Evolutionary conservation across 2,797 vertebrate species (phyloP).

Genomic region (Coilia nasus): DNA sequence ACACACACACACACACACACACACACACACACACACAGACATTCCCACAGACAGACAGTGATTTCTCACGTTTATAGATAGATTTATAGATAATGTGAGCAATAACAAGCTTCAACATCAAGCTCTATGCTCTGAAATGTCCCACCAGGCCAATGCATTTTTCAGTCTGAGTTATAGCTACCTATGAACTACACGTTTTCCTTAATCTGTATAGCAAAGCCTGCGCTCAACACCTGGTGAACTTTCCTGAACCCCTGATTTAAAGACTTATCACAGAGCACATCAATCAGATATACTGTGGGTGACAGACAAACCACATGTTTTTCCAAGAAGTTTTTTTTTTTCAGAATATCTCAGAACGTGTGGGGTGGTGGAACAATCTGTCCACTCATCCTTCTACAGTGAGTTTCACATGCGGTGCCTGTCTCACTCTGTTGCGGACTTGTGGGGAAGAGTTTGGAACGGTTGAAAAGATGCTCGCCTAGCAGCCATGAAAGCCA

Average conservation of each 20-base stretch:
- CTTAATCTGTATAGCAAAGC: not conserved
- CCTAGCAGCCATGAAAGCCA: not conserved
- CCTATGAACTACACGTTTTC: not conserved
- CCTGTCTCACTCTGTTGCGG: not conserved
- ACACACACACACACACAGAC: too few species aligned
- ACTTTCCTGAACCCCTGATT: not conserved
- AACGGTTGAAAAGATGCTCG: not conserved
- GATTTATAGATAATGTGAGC: not conserved
- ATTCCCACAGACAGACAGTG: too few species aligned
- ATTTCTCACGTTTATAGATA: too few species aligned
- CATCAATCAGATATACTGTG: not conserved
- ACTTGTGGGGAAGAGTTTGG: not conserved
- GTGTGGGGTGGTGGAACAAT: not conserved
- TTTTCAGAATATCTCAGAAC: not conserved
- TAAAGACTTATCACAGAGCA: slow-evolving; percentile 1
- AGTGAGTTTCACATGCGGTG: not conserved
- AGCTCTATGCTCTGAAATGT: not conserved
- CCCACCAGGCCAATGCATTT: slow-evolving; percentile 1
- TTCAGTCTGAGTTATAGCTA: slow-evolving; percentile 3
- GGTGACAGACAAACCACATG: not conserved
- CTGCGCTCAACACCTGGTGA: slow-evolving; percentile 10
- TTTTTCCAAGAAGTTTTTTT: not conserved
- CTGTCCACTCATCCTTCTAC: not conserved
- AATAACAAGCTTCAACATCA: not conserved
- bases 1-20: too few species aligned